Conservation (phyloP, 2,113 vertebrate species). For the Microcebus tavaratra region DNA sequence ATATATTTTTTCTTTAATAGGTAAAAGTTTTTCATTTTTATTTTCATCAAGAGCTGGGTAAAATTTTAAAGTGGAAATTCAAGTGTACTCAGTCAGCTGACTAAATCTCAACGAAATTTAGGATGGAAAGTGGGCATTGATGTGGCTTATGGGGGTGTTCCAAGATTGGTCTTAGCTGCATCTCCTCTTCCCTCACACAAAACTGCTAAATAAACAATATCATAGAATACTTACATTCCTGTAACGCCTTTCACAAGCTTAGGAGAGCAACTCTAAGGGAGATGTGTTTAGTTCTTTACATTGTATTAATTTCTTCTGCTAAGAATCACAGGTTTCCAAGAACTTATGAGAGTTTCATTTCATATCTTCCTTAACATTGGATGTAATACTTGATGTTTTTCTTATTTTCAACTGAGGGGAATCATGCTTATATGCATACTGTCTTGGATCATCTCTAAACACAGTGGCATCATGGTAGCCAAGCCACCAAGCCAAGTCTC, state of each 20-base stretch:
- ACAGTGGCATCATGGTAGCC: neutral
- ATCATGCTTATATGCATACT: neutral
- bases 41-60: constrained; percentile 1
- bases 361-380: neutral
- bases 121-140: neutral
- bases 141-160: neutral
- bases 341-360: neutral
- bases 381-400: neutral
- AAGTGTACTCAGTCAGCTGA: neutral
- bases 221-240: neutral
- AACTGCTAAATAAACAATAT: neutral
- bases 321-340: constrained; percentile 10
- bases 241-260: neutral
- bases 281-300: neutral
- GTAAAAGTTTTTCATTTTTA: neutral
- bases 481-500: neutral
- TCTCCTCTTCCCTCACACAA: neutral
- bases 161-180: neutral
- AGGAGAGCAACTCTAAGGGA: neutral
- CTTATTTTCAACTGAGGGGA: neutral
- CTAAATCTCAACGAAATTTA: neutral
- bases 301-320: constrained; percentile 36
- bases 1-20: neutral
- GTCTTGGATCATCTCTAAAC: neutral
- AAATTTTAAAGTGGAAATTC: neutral